A percentile compares a stretch with the other conserved stretches of the same genome.
Evolutionary conservation across 2,113 vertebrate species (phyloP).

Genomic region (Conger conger): DNA sequence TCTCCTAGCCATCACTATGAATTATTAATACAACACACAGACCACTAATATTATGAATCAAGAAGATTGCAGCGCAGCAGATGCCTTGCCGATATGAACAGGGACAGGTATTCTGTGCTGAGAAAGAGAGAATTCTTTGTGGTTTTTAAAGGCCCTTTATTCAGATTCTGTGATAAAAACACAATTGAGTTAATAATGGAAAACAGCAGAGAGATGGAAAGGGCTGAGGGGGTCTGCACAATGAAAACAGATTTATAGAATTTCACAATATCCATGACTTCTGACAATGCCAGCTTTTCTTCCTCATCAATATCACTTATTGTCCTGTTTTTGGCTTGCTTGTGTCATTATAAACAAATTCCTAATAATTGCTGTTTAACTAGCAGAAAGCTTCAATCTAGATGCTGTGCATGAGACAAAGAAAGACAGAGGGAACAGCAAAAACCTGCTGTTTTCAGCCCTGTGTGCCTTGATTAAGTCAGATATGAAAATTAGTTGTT

Average conservation of each 20-base stretch:
- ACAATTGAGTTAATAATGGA: neutral
- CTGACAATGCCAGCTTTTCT: neutral
- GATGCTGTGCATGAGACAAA: neutral
- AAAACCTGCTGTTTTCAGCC: constrained; percentile 8
- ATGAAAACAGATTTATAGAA: neutral
- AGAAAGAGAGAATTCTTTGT: neutral
- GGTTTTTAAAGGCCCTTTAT: neutral
- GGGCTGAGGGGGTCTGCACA: neutral
- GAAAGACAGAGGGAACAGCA: neutral
- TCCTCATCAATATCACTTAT: neutral
- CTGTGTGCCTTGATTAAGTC: neutral
- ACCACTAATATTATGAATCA: constrained; percentile 43
- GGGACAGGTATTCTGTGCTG: constrained; percentile 9
- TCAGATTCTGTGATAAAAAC: neutral
- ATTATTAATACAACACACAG: constrained; percentile 60
- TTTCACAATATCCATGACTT: neutral
- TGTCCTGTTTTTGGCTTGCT: neutral
- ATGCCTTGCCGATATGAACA: constrained; percentile 17
- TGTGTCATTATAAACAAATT: neutral
- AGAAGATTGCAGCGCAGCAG: constrained; percentile 37
- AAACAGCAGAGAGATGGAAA: neutral
- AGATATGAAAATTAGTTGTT: constrained; percentile 22
- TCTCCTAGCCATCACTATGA: constrained; percentile 50
- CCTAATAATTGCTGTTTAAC: neutral
- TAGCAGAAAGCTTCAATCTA: neutral